Evolutionary conservation across 1,140 invertebrate species (phyloP).

Genomic region (Rhagoletis zephyria): DNA sequence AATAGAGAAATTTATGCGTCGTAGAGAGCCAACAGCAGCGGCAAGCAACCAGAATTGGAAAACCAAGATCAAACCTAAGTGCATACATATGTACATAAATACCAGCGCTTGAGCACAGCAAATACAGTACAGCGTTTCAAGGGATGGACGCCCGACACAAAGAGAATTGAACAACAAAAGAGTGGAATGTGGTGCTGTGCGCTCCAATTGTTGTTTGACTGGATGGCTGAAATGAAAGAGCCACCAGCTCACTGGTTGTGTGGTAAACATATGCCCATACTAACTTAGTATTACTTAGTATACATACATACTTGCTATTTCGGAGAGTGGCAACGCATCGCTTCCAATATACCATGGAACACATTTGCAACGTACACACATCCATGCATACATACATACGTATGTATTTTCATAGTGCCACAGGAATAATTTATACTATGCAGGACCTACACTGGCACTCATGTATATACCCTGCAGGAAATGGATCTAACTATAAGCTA

Average conservation of each 20-base stretch:
- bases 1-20: background rate
- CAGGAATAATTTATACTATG: background rate
- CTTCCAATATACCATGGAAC: conserved; percentile 5
- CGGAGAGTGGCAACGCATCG: background rate
- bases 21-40: background rate
- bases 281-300: too few relatives aligned
- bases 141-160: background rate
- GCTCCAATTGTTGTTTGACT: too few relatives aligned
- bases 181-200: background rate
- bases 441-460: conserved; percentile 13
- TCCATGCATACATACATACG: background rate
- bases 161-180: background rate
- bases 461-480: too few relatives aligned
- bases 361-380: background rate
- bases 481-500: too few relatives aligned
- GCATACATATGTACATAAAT: background rate
- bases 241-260: too few relatives aligned
- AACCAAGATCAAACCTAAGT: background rate
- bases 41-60: background rate
- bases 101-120: background rate
- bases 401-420: background rate
- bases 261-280: too few relatives aligned
- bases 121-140: background rate
- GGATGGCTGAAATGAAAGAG: background rate
- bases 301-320: too few relatives aligned